Evolutionary conservation across 2,797 vertebrate genomes (phyloP).

Genomic region (Paedocypris micromegethes): DNA sequence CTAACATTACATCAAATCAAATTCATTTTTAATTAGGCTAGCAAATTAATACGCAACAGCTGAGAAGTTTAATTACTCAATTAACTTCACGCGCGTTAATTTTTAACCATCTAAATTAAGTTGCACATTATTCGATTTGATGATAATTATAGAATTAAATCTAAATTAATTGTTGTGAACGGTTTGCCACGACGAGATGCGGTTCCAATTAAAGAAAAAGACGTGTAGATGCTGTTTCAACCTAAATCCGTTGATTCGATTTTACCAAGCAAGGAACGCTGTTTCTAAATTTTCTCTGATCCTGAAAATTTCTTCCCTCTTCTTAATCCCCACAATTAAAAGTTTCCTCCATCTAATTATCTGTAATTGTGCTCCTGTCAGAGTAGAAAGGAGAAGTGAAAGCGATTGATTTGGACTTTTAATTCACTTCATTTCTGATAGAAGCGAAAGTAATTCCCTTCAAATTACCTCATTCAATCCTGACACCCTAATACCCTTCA

Average conservation of each 20-base stretch:
- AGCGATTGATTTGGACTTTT: slow-evolving; percentile 99
- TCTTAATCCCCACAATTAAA: slow-evolving; percentile 99
- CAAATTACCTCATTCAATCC: slow-evolving; percentile 99
- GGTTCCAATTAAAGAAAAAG: slow-evolving; percentile 93
- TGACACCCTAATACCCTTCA: slow-evolving; percentile 99
- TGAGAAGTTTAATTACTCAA: slow-evolving; percentile 99
- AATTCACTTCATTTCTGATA: slow-evolving; percentile 99
- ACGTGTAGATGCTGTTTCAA: slow-evolving; percentile 89
- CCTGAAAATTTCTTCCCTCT: slow-evolving; percentile 80
- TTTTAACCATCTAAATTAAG: slow-evolving; percentile 99
- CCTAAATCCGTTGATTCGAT: slow-evolving; percentile 97
- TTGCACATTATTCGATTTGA: slow-evolving; percentile 99
- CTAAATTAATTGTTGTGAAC: slow-evolving; percentile 99
- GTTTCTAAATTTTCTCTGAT: slow-evolving; percentile 87
- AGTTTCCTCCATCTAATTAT: slow-evolving; percentile 99
- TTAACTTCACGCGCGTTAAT: slow-evolving; percentile 99
- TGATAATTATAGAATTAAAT: slow-evolving; percentile 99
- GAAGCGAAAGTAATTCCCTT: slow-evolving; percentile 99
- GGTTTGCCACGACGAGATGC: slow-evolving; percentile 94
- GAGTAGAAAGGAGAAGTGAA: slow-evolving; percentile 83
- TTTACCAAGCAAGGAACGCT: slow-evolving; percentile 84
- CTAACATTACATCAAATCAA: slow-evolving; percentile 98
- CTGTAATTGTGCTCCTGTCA: slow-evolving; percentile 99
- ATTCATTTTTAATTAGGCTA: slow-evolving; percentile 99
- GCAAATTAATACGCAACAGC: slow-evolving; percentile 99